phyloP scores from a whole-genome alignment of 1,140 invertebrate species.

The Bombus breviceps region DNA sequence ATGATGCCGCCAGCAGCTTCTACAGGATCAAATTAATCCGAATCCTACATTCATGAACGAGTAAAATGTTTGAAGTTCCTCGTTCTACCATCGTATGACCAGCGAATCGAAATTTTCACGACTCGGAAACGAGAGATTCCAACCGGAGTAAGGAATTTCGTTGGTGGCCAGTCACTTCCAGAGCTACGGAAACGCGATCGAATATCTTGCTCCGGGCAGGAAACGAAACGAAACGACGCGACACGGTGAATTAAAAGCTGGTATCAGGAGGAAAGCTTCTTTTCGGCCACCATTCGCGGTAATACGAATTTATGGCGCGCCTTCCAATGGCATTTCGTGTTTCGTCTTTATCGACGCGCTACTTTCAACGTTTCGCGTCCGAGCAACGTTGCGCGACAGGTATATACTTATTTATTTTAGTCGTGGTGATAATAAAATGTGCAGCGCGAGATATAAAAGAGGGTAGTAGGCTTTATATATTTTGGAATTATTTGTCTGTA shows the following conservation, averaged over 20 bases:
- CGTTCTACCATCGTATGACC: not conserved
- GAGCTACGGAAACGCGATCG: slow-evolving; percentile 16
- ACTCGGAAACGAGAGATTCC: too few relatives aligned
- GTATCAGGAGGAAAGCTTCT: slow-evolving; percentile 15
- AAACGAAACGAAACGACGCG: slow-evolving; percentile 1
- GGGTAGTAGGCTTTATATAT: too few relatives aligned
- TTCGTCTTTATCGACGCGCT: not conserved
- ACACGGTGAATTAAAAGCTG: slow-evolving; percentile 18
- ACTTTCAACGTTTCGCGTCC: not conserved
- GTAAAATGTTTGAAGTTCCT: not conserved
- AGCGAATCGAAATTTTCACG: slow-evolving; percentile 24
- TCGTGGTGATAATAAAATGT: not conserved
- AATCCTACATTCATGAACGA: not conserved
- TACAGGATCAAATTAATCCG: not conserved
- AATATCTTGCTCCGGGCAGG: not conserved
- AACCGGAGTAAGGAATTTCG: not conserved
- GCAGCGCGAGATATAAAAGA: too few relatives aligned
- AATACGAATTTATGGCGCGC: slow-evolving; percentile 32
- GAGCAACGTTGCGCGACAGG: not conserved
- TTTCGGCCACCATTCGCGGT: not conserved
- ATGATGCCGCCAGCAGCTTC: too few relatives aligned
- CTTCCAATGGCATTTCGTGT: not conserved
- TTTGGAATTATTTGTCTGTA: too few relatives aligned
- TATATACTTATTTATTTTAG: too few relatives aligned
- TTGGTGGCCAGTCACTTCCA: not conserved